Base-by-base conservation (phyloP, 2,888 invertebrate species). In the Pachydiplax longipennis region DNA sequence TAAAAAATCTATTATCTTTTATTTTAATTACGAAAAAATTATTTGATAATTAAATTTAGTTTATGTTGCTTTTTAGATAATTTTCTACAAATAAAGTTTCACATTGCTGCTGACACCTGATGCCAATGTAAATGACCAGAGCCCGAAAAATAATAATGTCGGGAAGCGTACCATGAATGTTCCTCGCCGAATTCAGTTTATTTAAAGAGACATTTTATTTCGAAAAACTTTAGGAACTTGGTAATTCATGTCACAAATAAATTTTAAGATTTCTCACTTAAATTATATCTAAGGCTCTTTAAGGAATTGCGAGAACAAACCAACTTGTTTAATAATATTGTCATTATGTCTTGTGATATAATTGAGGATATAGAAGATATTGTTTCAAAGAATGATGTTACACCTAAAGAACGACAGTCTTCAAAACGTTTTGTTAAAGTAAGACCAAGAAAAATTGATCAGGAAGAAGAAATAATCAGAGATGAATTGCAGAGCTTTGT, bases 281-380 rank as follows among this genome's bases (percentile, higher is more conserved):
- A 15, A 18, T 53, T 53, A 18, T 53, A 18, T 53, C 5, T 18
- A 53, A 44, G 8, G 5, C 5, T 53, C 13, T 53, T 53, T 18
- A 53, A 53, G 5, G 53, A 53, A 12, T 18, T 53, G 3, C 5
- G 18, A 18, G 1, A 18, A 53, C 15, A 15, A 13, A 18, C 18
- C 53, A 31, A 25, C 3, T 65, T 31, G 22, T 73, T 31, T 31
- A 73, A 25, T 25, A 73, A 25, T n/a, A 73, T 73, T 10, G 10
- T 73, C 18, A 73, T n/a, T 3, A 73, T 73, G 73, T n/a, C 73
- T 6, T 31, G 25, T 18, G 97, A 97, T 94, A 96, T 96, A 92
- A 96, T 98, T 92, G 97, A 96, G 91, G 98, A 98, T 94, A 98
- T 98, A 91, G 98, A 98, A 94, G 98, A 98, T 95, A 94, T 98